Conservation (phyloP, 2,888 invertebrate species). For the Drosophila tripunctata region DNA sequence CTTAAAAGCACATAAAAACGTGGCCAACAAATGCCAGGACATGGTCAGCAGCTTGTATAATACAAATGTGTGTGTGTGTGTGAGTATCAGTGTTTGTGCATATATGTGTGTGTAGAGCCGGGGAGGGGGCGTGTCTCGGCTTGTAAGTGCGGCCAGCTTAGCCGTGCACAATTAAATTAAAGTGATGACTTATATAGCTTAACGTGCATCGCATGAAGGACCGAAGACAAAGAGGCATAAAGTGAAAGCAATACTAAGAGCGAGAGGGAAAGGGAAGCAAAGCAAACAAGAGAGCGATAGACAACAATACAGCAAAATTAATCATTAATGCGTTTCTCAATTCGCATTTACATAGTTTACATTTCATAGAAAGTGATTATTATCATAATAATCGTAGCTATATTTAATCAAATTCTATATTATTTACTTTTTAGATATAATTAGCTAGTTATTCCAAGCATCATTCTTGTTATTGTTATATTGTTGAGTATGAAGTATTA, state of each 20-base stretch:
- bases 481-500: no score
- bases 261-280: not conserved
- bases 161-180: constrained; percentile 76
- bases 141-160: constrained; percentile 65
- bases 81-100: constrained; percentile 2
- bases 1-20: constrained; percentile 79
- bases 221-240: not conserved
- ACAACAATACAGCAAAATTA: no score
- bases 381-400: no score
- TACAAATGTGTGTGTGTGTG: constrained; percentile 20
- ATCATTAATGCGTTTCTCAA: no score
- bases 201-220: constrained; percentile 42
- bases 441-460: no score
- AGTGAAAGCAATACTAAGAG: not conserved
- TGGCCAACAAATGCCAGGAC: constrained; percentile 57
- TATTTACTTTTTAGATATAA: no score
- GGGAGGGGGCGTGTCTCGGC: constrained; percentile 24
- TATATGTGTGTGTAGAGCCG: constrained; percentile 5
- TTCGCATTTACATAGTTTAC: no score
- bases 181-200: constrained; percentile 73
- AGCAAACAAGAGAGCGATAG: not conserved
- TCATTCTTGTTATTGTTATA: no score
- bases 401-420: no score
- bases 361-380: no score
- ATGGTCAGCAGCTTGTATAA: constrained; percentile 47